Evolutionary conservation across 2,888 invertebrate species (phyloP), one percentile per base, ranked within the genome.

Genomic region (Amiota mariae): DNA sequence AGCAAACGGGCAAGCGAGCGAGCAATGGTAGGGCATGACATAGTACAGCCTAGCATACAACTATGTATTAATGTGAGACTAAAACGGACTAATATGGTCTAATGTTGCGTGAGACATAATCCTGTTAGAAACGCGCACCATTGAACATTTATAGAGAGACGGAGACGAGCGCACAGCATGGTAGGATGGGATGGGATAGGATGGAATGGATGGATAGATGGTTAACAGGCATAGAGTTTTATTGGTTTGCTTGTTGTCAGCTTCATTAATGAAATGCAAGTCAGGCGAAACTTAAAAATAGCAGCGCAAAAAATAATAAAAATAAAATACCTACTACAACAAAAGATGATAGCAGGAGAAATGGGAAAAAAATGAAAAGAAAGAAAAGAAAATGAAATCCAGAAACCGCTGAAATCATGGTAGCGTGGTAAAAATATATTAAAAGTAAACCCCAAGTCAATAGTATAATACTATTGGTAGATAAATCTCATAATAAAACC

Each of bases 81-180:
- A 64, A 72, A 63, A 57, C 56, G 72, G 59, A 36, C 72, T 72
- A 64, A 72, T 64, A 66, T 20, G 72, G 54, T 54, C 72, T 72
- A 72, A 72, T 72, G 72, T 72, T 72, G 66, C 72, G 72, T 72
- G 72, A 71, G 71, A 72, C 72, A 68, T 74, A 74, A 74, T 74
- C 74, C 74, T 74, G 74, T 72, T 74, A 74, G 64, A 68, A 68
- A 70, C 73, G 54, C 63, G 73, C 63, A 66, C 63, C 57, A 66
- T 59, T 71, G 64, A 70, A 24, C 76, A 77, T 81, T 76, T 76
- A 70, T 70, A 77, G 61, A 77, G 61, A 36, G 36, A 36, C 36
- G 36, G 8, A 54, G 54, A 15, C 15, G 15, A 15, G n/a, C 54
- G 15, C 54, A 54, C n/a, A 54, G 54, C n/a, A 13, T 13, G 15